Percentiles rank a stretch among this genome's conserved stretches.
Evolutionary conservation across 1,140 invertebrate genomes (phyloP).

Genomic region (Drosophila bipectinata): DNA sequence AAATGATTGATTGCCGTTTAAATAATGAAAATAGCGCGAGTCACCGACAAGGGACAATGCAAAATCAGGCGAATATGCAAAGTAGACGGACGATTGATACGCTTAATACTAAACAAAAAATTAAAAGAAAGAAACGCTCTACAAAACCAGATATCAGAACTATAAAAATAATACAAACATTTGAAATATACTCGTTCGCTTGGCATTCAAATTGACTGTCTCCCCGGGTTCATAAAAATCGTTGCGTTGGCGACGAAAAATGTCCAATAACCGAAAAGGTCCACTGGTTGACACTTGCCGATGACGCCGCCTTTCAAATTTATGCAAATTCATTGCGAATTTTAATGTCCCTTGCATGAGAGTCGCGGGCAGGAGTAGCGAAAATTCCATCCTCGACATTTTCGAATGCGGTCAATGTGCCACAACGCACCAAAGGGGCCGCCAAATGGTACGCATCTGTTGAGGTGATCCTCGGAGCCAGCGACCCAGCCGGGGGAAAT

Average conservation of each 20-base stretch:
- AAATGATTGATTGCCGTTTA: constrained; percentile 81
- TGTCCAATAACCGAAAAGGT: constrained; percentile 33
- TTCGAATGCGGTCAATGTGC: constrained; percentile 74
- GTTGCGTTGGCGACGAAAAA: constrained; percentile 34
- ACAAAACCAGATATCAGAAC: not conserved
- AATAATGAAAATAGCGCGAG: constrained; percentile 77
- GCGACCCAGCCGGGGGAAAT: constrained; percentile 54
- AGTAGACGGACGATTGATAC: constrained; percentile 19
- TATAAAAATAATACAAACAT: not conserved
- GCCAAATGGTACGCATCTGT: constrained; percentile 26
- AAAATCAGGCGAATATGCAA: constrained; percentile 31
- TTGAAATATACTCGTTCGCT: constrained; percentile 4
- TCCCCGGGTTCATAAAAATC: constrained; percentile 18
- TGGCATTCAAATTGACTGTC: constrained; percentile 53
- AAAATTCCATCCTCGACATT: constrained; percentile 31
- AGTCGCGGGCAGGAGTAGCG: constrained; percentile 12
- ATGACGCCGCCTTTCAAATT: constrained; percentile 37
- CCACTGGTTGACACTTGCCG: constrained; percentile 10
- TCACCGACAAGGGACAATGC: constrained; percentile 63
- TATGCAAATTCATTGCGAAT: constrained; percentile 80
- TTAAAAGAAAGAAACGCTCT: not conserved
- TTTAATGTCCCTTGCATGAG: constrained; percentile 49
- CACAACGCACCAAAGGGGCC: constrained; percentile 10
- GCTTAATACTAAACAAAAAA: not conserved
- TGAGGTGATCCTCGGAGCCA: constrained; percentile 24